These are phyloP conservation scores for Odobenus rosmarus DNA, from an alignment of 2,113 vertebrate species.

Conservation along the genomic window DNA sequence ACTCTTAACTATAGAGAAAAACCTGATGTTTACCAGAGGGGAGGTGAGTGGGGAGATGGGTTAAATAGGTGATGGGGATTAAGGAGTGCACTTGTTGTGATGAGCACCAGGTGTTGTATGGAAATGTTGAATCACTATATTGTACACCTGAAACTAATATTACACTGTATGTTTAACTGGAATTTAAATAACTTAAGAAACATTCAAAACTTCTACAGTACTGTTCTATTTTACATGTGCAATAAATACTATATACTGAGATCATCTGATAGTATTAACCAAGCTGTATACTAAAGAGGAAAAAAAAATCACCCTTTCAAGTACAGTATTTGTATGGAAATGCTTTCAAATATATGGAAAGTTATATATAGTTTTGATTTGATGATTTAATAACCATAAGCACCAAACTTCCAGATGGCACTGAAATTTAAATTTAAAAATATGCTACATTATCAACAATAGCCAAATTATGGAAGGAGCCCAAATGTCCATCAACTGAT, in stretches of 20 bases:
- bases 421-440: conserved; percentile 41
- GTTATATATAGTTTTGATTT: neutral
- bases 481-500: neutral
- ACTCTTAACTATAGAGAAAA: no score
- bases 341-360: conserved; percentile 25
- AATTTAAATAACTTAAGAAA: neutral
- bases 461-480: neutral
- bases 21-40: no score
- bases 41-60: no score
- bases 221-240: neutral
- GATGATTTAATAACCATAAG: neutral
- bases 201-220: neutral
- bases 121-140: neutral
- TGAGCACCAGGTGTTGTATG: no score
- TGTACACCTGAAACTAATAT: neutral
- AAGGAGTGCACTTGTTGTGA: no score
- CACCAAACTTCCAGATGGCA: neutral
- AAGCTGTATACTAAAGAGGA: neutral
- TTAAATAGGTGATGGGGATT: no score
- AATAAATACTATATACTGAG: neutral
- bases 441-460: neutral
- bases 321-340: neutral
- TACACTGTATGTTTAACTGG: neutral
- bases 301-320: neutral
- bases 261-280: neutral